phyloP scores from a whole-genome alignment of 2,113 vertebrate species.

The Dascyllus trimaculatus region DNA sequence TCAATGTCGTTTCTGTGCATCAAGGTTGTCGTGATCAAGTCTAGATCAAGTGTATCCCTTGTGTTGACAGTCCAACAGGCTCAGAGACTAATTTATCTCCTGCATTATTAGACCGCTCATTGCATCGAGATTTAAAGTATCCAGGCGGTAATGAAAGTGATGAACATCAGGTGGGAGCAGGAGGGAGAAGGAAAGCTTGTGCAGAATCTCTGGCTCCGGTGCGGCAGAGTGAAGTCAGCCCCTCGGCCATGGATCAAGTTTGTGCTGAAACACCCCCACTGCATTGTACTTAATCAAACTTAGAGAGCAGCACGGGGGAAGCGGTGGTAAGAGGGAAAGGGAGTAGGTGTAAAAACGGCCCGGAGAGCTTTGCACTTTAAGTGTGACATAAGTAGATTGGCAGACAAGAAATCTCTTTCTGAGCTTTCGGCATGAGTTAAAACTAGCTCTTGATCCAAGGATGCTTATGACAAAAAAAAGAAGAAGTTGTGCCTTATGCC shows the following conservation, averaged over 20 bases:
- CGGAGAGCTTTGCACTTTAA: slow-evolving; percentile 39
- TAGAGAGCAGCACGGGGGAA: slow-evolving; percentile 39
- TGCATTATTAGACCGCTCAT: slow-evolving; percentile 32
- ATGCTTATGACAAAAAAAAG: slow-evolving; percentile 5
- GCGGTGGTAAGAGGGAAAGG: slow-evolving; percentile 26
- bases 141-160: slow-evolving; percentile 53
- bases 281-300: slow-evolving; percentile 61
- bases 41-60: too few relatives aligned
- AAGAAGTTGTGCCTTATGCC: background rate
- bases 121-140: slow-evolving; percentile 14
- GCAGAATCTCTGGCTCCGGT: slow-evolving; percentile 49
- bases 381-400: slow-evolving; percentile 50
- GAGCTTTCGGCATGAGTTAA: slow-evolving; percentile 25
- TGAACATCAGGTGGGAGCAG: slow-evolving; percentile 49
- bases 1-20: background rate
- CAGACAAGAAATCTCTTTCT: slow-evolving; percentile 39
- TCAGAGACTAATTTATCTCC: slow-evolving; percentile 26
- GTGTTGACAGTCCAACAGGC: slow-evolving; percentile 19
- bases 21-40: slow-evolving; percentile 16
- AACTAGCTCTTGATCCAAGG: slow-evolving; percentile 14
- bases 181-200: slow-evolving; percentile 24
- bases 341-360: slow-evolving; percentile 47
- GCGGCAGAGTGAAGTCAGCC: slow-evolving; percentile 42
- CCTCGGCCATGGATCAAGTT: slow-evolving; percentile 60
- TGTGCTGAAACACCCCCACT: slow-evolving; percentile 49